Percentiles rank a stretch among this genome's conserved stretches.
These are phyloP conservation scores for Typhlomys cinereus DNA, from an alignment of 2,113 vertebrate species.

Conservation along the genomic window DNA sequence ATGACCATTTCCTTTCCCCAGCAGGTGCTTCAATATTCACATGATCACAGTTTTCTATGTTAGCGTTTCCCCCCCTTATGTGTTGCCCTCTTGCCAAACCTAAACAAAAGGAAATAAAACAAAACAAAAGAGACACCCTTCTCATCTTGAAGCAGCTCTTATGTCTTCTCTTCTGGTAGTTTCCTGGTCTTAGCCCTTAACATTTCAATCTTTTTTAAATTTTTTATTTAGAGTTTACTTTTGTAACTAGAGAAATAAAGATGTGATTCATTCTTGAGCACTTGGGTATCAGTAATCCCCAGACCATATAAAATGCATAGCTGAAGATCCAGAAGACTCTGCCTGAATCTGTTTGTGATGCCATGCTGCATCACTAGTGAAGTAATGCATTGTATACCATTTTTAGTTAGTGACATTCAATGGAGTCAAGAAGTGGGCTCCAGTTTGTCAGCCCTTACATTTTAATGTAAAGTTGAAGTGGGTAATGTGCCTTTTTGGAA, in stretches of 20 bases:
- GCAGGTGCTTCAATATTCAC: background rate
- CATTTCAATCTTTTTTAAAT: background rate
- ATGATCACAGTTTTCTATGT: background rate
- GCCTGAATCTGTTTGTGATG: background rate
- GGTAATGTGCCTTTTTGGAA: background rate
- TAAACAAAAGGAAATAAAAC: no score
- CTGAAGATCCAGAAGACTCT: background rate
- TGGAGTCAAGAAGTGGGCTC: slow-evolving; percentile 5
- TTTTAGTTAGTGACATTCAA: background rate
- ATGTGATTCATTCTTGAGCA: background rate
- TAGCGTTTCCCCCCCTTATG: background rate
- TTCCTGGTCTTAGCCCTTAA: background rate
- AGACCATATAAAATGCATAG: background rate
- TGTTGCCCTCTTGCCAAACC: no score
- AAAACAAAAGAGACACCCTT: no score
- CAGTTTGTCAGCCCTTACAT: background rate
- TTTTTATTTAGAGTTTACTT: background rate
- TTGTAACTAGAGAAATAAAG: background rate
- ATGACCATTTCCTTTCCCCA: background rate
- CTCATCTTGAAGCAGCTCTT: background rate
- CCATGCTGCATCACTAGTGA: background rate
- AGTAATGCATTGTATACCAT: background rate
- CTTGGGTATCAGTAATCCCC: background rate
- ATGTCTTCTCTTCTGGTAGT: background rate
- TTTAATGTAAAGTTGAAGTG: background rate